A percentile compares a stretch with the other conserved stretches of the same genome.
Evolutionary conservation across 2,888 invertebrate genomes (phyloP).

Genomic region (Aplocera efformata): DNA sequence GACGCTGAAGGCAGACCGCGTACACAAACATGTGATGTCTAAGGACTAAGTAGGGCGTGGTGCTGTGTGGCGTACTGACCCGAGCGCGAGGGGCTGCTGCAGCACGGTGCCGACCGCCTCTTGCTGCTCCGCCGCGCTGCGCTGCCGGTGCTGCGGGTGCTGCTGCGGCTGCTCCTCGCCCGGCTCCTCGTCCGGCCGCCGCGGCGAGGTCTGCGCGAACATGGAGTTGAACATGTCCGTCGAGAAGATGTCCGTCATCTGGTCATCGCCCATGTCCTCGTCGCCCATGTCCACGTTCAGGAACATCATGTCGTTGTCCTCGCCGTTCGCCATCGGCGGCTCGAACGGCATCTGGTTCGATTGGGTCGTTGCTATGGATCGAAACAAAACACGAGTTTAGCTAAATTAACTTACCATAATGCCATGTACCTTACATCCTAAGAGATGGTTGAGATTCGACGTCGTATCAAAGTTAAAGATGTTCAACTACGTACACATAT

Average conservation of each 20-base stretch:
- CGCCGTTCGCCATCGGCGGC: slow-evolving; percentile 69
- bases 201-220: slow-evolving; percentile 56
- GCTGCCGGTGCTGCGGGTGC: slow-evolving; percentile 39
- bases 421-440: too few species aligned
- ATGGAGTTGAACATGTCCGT: slow-evolving; percentile 87
- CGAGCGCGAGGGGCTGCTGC: slow-evolving; percentile 98
- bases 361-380: slow-evolving; percentile 84
- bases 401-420: too few species aligned
- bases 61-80: too few species aligned
- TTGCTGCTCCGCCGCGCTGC: slow-evolving; percentile 36
- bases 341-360: slow-evolving; percentile 73
- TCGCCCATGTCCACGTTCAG: slow-evolving; percentile 68
- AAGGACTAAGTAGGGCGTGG: too few species aligned
- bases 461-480: too few species aligned
- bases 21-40: too few species aligned
- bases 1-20: too few species aligned
- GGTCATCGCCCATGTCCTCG: slow-evolving; percentile 83
- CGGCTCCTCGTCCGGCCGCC: slow-evolving; percentile 43
- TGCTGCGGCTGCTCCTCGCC: slow-evolving; percentile 37
- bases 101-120: slow-evolving; percentile 93
- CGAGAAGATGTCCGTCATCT: slow-evolving; percentile 81
- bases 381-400: not conserved
- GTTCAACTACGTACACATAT: too few species aligned
- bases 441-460: too few species aligned
- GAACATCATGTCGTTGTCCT: slow-evolving; percentile 72